These are phyloP conservation scores for Anableps anableps DNA, from an alignment of 2,797 vertebrate species.

Conservation along the genomic window DNA sequence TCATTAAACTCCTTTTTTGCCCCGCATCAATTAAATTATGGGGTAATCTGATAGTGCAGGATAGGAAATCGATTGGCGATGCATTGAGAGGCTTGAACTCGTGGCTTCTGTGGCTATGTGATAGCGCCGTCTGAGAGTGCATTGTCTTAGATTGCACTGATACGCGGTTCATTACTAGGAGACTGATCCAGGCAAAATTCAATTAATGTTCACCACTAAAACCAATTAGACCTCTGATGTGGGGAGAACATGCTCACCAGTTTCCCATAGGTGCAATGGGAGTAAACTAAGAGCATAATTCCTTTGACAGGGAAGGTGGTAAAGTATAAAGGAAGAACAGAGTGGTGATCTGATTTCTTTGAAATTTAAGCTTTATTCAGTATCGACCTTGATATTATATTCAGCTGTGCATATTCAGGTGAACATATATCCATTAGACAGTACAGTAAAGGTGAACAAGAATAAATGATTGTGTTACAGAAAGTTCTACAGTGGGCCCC, in stretches of 20 bases:
- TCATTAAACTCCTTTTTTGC: conserved; percentile 55
- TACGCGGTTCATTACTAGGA: conserved; percentile 75
- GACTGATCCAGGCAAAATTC: conserved; percentile 60
- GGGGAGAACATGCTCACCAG: conserved; percentile 22
- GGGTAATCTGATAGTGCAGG: conserved; percentile 64
- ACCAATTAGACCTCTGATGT: conserved; percentile 58
- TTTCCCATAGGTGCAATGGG: conserved; percentile 33
- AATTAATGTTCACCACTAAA: conserved; percentile 73
- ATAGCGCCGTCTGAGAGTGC: conserved; percentile 64
- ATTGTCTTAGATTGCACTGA: conserved; percentile 69
- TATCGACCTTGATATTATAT: not conserved
- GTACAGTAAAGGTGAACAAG: not conserved
- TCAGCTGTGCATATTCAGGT: not conserved
- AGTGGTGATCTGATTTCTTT: not conserved
- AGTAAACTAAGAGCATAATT: conserved; percentile 21
- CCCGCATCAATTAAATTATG: conserved; percentile 68
- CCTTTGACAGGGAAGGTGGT: conserved; percentile 15
- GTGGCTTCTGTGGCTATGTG: conserved; percentile 68
- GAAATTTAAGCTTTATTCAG: not conserved
- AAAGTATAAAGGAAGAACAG: conserved; percentile 1
- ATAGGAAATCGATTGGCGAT: conserved; percentile 65
- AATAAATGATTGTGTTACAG: not conserved
- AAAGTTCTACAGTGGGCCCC: not conserved
- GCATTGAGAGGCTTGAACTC: conserved; percentile 39
- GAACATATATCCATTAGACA: not conserved